These are phyloP conservation scores for Hyposmocoma kahamanoa DNA, from an alignment of 1,140 invertebrate genomes.

Conservation along the genomic window DNA sequence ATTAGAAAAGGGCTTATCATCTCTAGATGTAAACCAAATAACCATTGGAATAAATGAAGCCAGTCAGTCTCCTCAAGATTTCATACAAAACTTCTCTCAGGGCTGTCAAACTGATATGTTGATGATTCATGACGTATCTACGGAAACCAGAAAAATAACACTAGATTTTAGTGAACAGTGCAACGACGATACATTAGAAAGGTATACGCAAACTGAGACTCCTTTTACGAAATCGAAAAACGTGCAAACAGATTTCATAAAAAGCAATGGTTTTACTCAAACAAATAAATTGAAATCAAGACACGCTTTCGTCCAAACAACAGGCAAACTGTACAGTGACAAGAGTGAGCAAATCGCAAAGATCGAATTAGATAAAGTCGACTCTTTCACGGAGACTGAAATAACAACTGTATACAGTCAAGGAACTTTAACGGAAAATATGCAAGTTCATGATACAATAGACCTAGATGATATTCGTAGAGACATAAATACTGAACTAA, in stretches of 20 bases:
- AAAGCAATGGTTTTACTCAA: conserved; percentile 37
- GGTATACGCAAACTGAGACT: conserved; percentile 56
- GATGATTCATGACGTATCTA: conserved; percentile 48
- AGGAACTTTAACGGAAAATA: conserved; percentile 14
- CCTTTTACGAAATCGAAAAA: conserved; percentile 47
- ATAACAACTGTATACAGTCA: conserved; percentile 13
- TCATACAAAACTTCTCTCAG: conserved; percentile 40
- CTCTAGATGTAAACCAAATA: conserved; percentile 48
- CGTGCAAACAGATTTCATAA: conserved; percentile 43
- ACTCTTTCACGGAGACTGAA: conserved; percentile 26
- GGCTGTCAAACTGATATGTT: conserved; percentile 63
- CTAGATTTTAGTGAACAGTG: conserved; percentile 53
- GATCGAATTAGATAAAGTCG: conserved; percentile 15
- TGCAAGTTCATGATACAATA: background rate
- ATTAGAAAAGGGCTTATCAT: conserved; percentile 54
- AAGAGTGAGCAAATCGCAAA: conserved; percentile 30
- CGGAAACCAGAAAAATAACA: conserved; percentile 57
- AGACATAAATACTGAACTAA: background rate
- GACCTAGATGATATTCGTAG: background rate
- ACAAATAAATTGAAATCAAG: conserved; percentile 42
- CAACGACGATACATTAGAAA: conserved; percentile 35
- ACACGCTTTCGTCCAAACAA: conserved; percentile 36
- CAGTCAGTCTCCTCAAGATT: conserved; percentile 51
- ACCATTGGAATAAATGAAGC: conserved; percentile 53
- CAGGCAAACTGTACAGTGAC: conserved; percentile 23